phyloP scores from a whole-genome alignment of 2,113 vertebrate species.

The Leptobrachium leishanense region DNA sequence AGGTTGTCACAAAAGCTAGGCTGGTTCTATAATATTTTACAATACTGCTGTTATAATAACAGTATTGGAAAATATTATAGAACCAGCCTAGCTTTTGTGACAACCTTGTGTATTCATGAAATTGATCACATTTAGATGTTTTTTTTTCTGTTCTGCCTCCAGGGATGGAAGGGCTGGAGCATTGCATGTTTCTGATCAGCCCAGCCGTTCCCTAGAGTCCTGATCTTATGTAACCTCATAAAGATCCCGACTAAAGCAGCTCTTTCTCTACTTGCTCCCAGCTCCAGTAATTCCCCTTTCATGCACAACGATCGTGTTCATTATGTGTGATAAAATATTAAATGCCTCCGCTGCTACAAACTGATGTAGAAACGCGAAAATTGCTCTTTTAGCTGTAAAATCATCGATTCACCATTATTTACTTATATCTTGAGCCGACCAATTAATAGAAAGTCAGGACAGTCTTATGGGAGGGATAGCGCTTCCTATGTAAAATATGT shows the following conservation, averaged over 20 bases:
- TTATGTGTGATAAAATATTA: conserved; percentile 49
- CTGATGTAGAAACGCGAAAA: conserved; percentile 16
- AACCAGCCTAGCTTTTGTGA: neutral
- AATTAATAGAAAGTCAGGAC: conserved; percentile 28
- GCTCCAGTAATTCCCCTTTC: conserved; percentile 39
- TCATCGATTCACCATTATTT: conserved; percentile 39
- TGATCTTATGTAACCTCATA: conserved; percentile 43
- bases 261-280: conserved; percentile 11
- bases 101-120: neutral
- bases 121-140: conserved; percentile 41
- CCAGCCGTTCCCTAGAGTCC: conserved; percentile 26
- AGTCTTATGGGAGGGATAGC: conserved; percentile 24
- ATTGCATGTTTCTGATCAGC: conserved; percentile 33
- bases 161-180: conserved; percentile 15
- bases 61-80: conserved; percentile 1
- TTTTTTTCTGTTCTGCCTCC: conserved; percentile 12
- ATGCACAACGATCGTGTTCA: conserved; percentile 39
- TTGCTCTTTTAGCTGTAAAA: conserved; percentile 35
- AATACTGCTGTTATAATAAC: too few relatives aligned
- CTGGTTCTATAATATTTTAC: too few relatives aligned
- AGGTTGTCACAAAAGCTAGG: conserved; percentile 2
- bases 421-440: conserved; percentile 16
- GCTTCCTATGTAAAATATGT: neutral
- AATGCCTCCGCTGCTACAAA: conserved; percentile 36
- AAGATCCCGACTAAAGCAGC: conserved; percentile 43